These are phyloP conservation scores for Salmo trutta DNA, from an alignment of 2,797 vertebrate species.

Conservation along the genomic window DNA sequence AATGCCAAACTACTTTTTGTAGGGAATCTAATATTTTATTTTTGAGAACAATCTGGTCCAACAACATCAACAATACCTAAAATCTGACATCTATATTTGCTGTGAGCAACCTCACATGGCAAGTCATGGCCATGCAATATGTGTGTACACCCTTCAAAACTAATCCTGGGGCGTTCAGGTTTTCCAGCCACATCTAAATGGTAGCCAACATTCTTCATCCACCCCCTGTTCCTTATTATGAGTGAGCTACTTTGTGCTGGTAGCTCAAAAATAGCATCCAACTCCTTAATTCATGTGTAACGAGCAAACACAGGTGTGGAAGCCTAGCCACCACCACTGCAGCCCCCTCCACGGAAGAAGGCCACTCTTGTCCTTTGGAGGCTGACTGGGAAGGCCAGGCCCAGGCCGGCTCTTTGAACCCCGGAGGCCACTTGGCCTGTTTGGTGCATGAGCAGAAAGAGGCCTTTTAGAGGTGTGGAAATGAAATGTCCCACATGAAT, in stretches of 20 bases:
- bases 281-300: conserved; percentile 74
- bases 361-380: conserved; percentile 70
- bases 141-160: conserved; percentile 43
- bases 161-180: conserved; percentile 50
- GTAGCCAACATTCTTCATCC: conserved; percentile 57
- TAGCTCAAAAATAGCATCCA: conserved; percentile 72
- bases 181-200: conserved; percentile 69
- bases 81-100: background rate
- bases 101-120: conserved; percentile 30
- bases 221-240: conserved; percentile 63
- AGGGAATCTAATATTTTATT: background rate
- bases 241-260: conserved; percentile 76
- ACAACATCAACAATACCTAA: background rate
- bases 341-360: conserved; percentile 68
- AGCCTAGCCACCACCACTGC: conserved; percentile 55
- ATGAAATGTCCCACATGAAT: conserved; percentile 79
- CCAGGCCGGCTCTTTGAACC: conserved; percentile 71
- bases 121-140: conserved; percentile 1
- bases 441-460: conserved; percentile 64
- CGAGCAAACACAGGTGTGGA: conserved; percentile 83
- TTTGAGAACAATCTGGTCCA: background rate
- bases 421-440: conserved; percentile 63
- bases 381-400: conserved; percentile 63
- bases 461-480: conserved; percentile 74
- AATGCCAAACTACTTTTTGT: background rate